Evolutionary conservation across 2,888 invertebrate species (phyloP).

Genomic region (Drosophila quasianomalipes): DNA sequence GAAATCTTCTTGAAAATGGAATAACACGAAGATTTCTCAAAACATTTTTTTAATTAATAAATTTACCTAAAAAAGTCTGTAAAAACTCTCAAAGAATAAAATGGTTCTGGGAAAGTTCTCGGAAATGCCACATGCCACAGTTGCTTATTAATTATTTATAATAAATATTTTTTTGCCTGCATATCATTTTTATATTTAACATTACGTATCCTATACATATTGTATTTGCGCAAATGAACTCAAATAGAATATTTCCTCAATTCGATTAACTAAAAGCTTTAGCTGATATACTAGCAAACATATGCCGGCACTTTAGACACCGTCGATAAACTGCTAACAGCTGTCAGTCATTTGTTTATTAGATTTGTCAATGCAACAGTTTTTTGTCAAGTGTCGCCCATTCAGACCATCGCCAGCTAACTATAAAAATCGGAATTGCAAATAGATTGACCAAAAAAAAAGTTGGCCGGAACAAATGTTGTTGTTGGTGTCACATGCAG

Average conservation of each 20-base stretch:
- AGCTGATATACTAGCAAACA: constrained; percentile 7
- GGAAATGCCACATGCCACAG: neutral
- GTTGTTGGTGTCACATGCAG: constrained; percentile 76
- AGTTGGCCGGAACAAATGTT: constrained; percentile 67
- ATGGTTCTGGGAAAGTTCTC: neutral
- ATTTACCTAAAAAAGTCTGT: too few relatives aligned
- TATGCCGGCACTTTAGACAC: constrained; percentile 23
- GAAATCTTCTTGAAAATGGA: too few relatives aligned
- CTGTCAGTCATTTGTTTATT: constrained; percentile 73
- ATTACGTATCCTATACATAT: neutral
- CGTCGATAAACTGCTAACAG: constrained; percentile 53
- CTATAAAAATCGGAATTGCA: constrained; percentile 74
- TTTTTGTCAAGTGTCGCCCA: constrained; percentile 38
- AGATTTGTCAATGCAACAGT: constrained; percentile 77
- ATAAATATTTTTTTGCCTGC: neutral
- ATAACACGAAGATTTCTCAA: neutral
- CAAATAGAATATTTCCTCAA: neutral
- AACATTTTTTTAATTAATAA: neutral
- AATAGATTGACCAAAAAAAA: constrained; percentile 59
- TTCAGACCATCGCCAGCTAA: constrained; percentile 21
- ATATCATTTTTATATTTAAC: neutral
- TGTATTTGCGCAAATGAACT: neutral
- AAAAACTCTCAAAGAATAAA: too few relatives aligned
- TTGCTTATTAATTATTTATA: neutral
- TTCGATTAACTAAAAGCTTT: constrained; percentile 56